Conservation (phyloP, 2,888 invertebrate species). For the Drosophila putrida region DNA sequence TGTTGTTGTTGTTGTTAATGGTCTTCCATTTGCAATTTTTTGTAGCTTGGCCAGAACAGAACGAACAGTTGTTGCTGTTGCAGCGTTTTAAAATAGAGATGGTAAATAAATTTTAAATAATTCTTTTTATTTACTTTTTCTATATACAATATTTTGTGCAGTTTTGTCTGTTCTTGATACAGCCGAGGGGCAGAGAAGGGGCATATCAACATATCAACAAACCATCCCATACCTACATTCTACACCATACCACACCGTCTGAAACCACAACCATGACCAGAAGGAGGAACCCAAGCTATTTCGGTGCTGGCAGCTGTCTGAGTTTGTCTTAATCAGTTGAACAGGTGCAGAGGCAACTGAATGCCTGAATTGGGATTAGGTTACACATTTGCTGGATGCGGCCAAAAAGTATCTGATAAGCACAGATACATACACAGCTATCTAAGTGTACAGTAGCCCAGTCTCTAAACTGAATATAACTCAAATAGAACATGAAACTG, state of each 20-base stretch:
- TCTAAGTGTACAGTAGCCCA: conserved; percentile 6
- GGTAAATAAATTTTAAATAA: conserved; percentile 5
- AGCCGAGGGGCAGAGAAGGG: conserved; percentile 23
- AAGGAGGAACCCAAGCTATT: conserved; percentile 38
- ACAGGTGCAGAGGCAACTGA: conserved; percentile 68
- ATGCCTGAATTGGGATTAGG: conserved; percentile 59
- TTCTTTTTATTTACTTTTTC: conserved; percentile 17
- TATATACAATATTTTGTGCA: conserved; percentile 29
- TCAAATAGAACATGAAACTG: conserved; percentile 33
- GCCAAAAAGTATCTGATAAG: conserved; percentile 43
- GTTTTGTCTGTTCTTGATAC: conserved; percentile 55
- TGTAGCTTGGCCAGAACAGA: conserved; percentile 8
- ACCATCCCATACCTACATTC: conserved; percentile 1
- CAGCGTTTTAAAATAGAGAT: conserved; percentile 8
- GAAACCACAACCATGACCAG: conserved; percentile 20
- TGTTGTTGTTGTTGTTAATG: conserved; percentile 9
- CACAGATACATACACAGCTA: conserved; percentile 17
- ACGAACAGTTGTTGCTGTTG: conserved; percentile 10
- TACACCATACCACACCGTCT: background rate
- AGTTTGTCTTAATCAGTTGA: conserved; percentile 31
- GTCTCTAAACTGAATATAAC: background rate
- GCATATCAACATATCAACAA: conserved; percentile 19
- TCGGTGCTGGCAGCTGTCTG: conserved; percentile 40
- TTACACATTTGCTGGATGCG: conserved; percentile 50
- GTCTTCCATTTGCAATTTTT: conserved; percentile 14